Evolutionary conservation across 2,113 vertebrate genomes (phyloP), one percentile per base, ranked within the genome.

Genomic region (Toxotes chatareus): DNA sequence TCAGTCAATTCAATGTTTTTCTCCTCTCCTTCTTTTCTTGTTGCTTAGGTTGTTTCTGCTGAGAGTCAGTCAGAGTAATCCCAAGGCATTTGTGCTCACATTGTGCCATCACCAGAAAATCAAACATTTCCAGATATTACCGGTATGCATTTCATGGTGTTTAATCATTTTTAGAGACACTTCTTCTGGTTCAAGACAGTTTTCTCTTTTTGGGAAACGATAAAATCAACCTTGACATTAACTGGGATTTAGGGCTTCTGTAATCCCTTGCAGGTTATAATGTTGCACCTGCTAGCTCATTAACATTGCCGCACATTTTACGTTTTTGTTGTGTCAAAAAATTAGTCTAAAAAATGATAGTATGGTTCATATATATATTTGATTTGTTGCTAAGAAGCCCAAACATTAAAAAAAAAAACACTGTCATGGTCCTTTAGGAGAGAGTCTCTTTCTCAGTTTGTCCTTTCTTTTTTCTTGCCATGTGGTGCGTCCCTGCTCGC

Each of bases 41-140:
- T 34, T 63, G 59, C 53, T 27, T 85, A 99, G 98, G 90, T 95
- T 99, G 81, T 99, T 99, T 91, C 95, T 99, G 70, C 95, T 99
- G 49, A 95, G 98, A 87, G 98, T 99, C 94, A 99, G 98, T 94
- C 98, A 99, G 95, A 99, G 98, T 90, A 99, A 99, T 88, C 98
- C 98, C 92, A 99, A 99, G 95, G 96, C 98, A 2, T 99, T 99
- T 93, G 98, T 99, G 75, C 98, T 99, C 90, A 99, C 98, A 0
- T 93, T 99, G 93, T 99, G 97, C 95, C 97, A 99, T 93, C 98
- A 99, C 94, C 98, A 99, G 95, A 99, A 99, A 94, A 98, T 99
- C 88, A 99, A 97, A 90, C 98, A 99, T 94, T 99, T 99, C 95
- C 98, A 99, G 94, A 99, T 99, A 86, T 90, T 99, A 87, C 98